These are phyloP conservation scores for Camelus bactrianus DNA, from an alignment of 2,113 vertebrate genomes.

Conservation along the genomic window DNA sequence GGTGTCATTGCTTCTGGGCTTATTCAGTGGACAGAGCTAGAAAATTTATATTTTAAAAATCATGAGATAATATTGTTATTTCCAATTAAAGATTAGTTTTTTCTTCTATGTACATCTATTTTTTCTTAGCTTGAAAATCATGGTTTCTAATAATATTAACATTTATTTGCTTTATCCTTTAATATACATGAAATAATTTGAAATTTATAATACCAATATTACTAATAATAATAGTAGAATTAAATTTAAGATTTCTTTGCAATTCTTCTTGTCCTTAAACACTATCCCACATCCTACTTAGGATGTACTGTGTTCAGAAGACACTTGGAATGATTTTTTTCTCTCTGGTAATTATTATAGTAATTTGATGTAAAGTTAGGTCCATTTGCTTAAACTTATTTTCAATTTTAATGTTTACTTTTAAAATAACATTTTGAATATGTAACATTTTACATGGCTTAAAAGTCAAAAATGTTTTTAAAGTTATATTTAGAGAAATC, in stretches of 20 bases:
- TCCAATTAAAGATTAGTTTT: not conserved
- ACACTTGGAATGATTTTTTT: not conserved
- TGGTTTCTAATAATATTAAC: not conserved
- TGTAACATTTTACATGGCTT: not conserved
- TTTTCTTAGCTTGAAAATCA: not conserved
- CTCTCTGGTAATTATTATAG: not conserved
- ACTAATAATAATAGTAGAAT: not conserved
- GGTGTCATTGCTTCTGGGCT: not conserved
- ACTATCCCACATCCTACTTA: not conserved
- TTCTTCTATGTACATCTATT: not conserved
- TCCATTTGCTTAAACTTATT: not conserved
- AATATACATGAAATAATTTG: conserved; percentile 15
- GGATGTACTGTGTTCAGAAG: not conserved
- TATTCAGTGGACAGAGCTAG: not conserved
- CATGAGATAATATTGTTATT: not conserved
- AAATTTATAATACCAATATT: not conserved
- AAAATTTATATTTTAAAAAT: not conserved
- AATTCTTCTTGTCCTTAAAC: not conserved
- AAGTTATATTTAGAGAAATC: not conserved
- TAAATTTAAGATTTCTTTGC: not conserved
- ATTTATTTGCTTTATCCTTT: not conserved
- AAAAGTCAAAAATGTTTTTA: not conserved
- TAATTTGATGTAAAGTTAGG: not conserved
- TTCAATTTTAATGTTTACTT: not conserved
- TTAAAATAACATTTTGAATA: not conserved